Conservation (phyloP, 2,797 vertebrate species). For the Phrynocephalus guinanensis region DNA sequence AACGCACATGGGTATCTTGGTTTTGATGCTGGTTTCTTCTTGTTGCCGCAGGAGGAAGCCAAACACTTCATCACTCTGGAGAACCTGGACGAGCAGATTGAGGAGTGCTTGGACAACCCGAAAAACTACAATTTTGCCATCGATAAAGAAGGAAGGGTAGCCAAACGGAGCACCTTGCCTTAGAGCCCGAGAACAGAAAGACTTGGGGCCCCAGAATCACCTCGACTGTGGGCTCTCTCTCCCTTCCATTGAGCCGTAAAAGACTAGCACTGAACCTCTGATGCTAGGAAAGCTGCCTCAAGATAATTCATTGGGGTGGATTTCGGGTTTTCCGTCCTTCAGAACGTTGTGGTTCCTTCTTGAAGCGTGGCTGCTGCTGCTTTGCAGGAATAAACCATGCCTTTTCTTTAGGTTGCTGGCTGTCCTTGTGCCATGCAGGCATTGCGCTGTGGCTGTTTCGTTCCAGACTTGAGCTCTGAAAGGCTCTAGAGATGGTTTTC, state of each 20-base stretch:
- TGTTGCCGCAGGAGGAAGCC: conserved; percentile 1
- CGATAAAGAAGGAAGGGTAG: conserved; percentile 71
- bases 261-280: too few relatives aligned
- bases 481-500: too few relatives aligned
- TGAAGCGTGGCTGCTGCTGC: too few relatives aligned
- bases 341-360: neutral
- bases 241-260: neutral
- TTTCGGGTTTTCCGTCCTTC: neutral
- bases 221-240: neutral
- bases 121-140: conserved; percentile 87
- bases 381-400: neutral
- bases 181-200: neutral
- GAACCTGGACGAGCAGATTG: conserved; percentile 84
- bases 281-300: too few relatives aligned
- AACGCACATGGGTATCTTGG: neutral
- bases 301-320: neutral
- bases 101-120: conserved; percentile 82
- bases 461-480: neutral
- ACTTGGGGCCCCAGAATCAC: neutral
- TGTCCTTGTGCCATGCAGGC: neutral
- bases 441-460: too few relatives aligned
- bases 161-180: neutral
- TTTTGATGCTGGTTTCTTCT: neutral
- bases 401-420: neutral
- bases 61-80: conserved; percentile 77